Evolutionary conservation across 1,140 invertebrate species (phyloP), one percentile per base, ranked within the genome.

Genomic region (Musca domestica): DNA sequence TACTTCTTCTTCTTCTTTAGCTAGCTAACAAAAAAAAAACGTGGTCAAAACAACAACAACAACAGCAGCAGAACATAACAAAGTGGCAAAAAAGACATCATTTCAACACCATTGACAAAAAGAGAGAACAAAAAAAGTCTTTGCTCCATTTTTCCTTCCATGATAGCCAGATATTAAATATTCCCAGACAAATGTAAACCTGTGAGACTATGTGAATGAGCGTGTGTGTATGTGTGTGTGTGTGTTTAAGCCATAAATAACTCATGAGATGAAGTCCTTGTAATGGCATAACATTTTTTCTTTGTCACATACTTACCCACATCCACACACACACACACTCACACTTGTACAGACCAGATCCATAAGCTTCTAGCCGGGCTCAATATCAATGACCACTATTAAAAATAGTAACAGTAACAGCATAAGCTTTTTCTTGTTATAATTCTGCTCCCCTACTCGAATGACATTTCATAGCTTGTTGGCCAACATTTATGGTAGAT

Each of bases 341-440:
- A 30, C 27, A 30, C 27, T 30, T 10, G 34, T 10, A n/a, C n/a
- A n/a, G n/a, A n/a, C n/a, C n/a, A n/a, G n/a, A n/a, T n/a, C n/a
- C n/a, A n/a, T n/a, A 5, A 41, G 12, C 34, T 10, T 7, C 12
- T 56, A 27, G 15, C 12, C 14, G 3, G n/a, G 25, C 56, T 41
- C 56, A 61, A 61, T 61, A 61, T 61, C 56, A 61, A 61, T 61
- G 56, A 61, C 56, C 56, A 61, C 27, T 61, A 61, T 61, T 61
- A 61, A 61, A 61, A 61, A 61, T 61, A 61, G 56, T 61, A 41
- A 56, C n/a, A 49, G 10, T 46, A 12, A 20, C 48, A 22, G 34
- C 52, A 61, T 61, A 34, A 19, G 17, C 27, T 41, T 41, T 61
- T 34, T 61, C 15, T 9, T 61, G 17, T 61, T 61, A 19, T 51